Conservation (phyloP, 2,113 vertebrate genomes). For the Vulpes ferrilata region DNA sequence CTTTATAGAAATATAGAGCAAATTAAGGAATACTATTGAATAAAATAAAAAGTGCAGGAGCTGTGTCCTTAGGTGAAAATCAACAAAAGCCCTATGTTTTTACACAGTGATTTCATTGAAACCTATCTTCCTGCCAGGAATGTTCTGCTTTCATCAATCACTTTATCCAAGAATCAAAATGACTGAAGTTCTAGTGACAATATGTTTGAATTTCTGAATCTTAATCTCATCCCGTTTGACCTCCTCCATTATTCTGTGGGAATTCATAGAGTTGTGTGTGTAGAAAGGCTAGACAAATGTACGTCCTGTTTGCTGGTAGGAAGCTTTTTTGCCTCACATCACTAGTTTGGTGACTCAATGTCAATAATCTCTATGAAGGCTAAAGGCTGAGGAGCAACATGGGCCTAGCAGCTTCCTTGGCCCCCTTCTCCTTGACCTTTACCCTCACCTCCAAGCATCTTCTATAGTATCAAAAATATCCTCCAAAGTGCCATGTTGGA, state of each 20-base stretch:
- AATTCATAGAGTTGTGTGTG: not conserved
- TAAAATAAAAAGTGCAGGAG: not conserved
- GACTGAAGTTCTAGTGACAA: not conserved
- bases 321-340: not conserved
- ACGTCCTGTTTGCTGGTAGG: not conserved
- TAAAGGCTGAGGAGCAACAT: rapidly evolving
- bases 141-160: not conserved
- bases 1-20: not conserved
- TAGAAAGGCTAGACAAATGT: rapidly evolving
- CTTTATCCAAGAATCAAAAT: not conserved
- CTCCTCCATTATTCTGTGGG: rapidly evolving
- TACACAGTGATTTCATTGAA: not conserved
- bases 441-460: rapidly evolving
- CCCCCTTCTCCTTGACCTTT: not conserved
- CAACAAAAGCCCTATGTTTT: not conserved
- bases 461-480: not conserved
- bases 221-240: not conserved
- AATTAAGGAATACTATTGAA: not conserved
- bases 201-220: not conserved
- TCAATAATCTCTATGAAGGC: not conserved
- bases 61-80: not conserved
- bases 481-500: not conserved
- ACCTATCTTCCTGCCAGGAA: not conserved
- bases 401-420: rapidly evolving
- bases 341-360: too few species aligned